Percentiles rank a stretch among this genome's conserved stretches.
Evolutionary conservation across 2,888 invertebrate genomes (phyloP).

Genomic region (Amblyteles armatorius): DNA sequence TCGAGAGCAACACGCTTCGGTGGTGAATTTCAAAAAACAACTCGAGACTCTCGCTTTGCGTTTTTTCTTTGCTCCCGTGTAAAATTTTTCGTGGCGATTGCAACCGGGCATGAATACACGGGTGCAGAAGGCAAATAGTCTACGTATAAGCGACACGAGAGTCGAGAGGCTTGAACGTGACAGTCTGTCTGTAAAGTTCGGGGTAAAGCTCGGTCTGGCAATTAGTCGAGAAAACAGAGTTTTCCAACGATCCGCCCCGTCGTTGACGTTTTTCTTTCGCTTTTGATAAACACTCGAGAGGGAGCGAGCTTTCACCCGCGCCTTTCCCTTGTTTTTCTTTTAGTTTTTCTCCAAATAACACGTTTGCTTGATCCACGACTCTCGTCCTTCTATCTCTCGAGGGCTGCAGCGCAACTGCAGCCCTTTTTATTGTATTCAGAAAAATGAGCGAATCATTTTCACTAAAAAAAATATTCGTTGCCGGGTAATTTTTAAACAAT

Average conservation of each 20-base stretch:
- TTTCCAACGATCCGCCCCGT: neutral
- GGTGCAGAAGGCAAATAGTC: neutral
- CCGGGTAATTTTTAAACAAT: no score
- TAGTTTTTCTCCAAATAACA: neutral
- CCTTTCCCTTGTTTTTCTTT: slow-evolving; percentile 5
- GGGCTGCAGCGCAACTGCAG: neutral
- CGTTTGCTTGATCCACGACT: slow-evolving; percentile 6
- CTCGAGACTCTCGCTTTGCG: neutral
- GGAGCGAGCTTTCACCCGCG: neutral
- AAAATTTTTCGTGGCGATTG: neutral
- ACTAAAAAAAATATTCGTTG: no score
- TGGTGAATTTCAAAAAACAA: slow-evolving; percentile 29
- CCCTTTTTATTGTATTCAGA: no score
- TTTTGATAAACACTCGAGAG: slow-evolving; percentile 27
- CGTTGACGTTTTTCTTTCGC: slow-evolving; percentile 32
- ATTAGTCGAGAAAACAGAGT: slow-evolving; percentile 45
- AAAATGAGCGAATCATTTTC: no score
- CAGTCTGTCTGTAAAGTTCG: neutral
- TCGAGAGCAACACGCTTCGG: neutral
- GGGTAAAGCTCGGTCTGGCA: slow-evolving; percentile 22
- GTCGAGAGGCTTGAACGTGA: neutral
- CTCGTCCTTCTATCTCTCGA: slow-evolving; percentile 3
- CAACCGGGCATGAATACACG: neutral
- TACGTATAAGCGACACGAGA: slow-evolving; percentile 16
- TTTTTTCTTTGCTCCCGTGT: neutral